Percentiles rank a stretch among this genome's conserved stretches.
Conservation (phyloP, 2,113 vertebrate genomes). For the Caranx melampygus region DNA sequence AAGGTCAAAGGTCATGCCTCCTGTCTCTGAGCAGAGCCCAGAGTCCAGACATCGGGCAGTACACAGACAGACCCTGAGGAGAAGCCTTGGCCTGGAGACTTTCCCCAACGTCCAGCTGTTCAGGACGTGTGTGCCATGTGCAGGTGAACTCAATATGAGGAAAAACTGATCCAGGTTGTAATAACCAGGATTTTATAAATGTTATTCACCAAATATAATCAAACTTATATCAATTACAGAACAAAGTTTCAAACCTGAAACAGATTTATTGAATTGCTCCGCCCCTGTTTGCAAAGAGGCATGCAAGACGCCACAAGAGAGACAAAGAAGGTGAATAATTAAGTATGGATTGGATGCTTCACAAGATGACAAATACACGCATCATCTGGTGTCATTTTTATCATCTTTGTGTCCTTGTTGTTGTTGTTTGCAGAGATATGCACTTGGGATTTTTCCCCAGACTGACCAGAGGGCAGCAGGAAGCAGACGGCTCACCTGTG, state of each 20-base stretch:
- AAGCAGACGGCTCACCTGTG: conserved; percentile 3
- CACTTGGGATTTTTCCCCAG: not conserved
- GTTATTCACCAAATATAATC: not conserved
- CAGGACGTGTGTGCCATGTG: conserved; percentile 82
- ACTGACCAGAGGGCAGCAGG: not conserved
- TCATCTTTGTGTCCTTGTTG: not conserved
- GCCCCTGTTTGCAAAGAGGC: not conserved
- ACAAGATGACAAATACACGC: not conserved
- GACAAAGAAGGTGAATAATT: conserved; percentile 46
- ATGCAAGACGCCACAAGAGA: conserved; percentile 4
- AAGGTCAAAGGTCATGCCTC: conserved; percentile 30
- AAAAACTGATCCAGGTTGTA: not conserved
- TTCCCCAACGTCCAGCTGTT: conserved; percentile 86
- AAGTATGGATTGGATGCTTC: not conserved
- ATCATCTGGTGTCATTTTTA: not conserved
- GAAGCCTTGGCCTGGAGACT: conserved; percentile 85
- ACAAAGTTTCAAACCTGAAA: conserved; percentile 14
- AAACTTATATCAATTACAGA: not conserved
- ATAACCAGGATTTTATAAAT: no score
- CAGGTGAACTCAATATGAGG: conserved; percentile 77
- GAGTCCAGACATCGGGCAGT: conserved; percentile 77
- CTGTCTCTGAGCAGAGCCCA: conserved; percentile 12
- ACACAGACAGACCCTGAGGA: conserved; percentile 85
- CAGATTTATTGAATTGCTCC: conserved; percentile 1
- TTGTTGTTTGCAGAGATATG: conserved; percentile 27